phyloP scores from a whole-genome alignment of 2,113 vertebrate genomes.

The Rhipidura dahli region DNA sequence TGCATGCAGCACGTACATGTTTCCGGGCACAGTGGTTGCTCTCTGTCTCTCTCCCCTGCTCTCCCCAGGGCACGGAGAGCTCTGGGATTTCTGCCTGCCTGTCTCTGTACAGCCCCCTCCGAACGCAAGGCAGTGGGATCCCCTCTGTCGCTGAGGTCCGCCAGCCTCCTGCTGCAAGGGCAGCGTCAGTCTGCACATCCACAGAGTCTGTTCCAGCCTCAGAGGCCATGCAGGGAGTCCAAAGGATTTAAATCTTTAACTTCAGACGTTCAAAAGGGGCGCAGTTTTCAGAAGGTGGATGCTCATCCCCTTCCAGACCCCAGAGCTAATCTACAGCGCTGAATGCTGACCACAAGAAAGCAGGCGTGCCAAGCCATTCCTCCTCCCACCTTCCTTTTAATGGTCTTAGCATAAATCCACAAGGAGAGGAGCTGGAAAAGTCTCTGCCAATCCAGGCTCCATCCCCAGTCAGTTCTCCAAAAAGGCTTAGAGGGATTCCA shows the following conservation, averaged over 20 bases:
- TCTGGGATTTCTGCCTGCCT: not conserved
- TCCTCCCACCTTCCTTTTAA: not conserved
- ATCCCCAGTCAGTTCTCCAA: not conserved
- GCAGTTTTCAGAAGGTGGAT: not conserved
- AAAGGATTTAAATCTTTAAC: not conserved
- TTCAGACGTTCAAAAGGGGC: not conserved
- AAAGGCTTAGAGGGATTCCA: not conserved
- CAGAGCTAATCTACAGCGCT: not conserved
- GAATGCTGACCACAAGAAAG: not conserved
- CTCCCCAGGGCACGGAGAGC: not conserved
- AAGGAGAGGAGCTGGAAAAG: not conserved
- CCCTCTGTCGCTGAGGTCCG: not conserved
- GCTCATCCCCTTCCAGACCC: not conserved
- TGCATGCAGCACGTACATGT: not conserved
- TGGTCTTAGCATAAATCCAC: not conserved
- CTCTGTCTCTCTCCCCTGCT: not conserved
- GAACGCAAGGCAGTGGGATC: not conserved
- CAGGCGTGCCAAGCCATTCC: not conserved
- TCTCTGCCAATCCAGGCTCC: not conserved
- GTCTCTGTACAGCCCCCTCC: not conserved
- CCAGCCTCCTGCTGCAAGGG: not conserved
- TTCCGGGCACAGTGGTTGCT: not conserved
- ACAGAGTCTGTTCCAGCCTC: not conserved
- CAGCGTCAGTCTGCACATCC: not conserved
- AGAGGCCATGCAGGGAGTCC: accelerated